Evolutionary conservation across 2,888 invertebrate species (phyloP), one percentile per base, ranked within the genome.

Genomic region (Clepsis dumicolana): DNA sequence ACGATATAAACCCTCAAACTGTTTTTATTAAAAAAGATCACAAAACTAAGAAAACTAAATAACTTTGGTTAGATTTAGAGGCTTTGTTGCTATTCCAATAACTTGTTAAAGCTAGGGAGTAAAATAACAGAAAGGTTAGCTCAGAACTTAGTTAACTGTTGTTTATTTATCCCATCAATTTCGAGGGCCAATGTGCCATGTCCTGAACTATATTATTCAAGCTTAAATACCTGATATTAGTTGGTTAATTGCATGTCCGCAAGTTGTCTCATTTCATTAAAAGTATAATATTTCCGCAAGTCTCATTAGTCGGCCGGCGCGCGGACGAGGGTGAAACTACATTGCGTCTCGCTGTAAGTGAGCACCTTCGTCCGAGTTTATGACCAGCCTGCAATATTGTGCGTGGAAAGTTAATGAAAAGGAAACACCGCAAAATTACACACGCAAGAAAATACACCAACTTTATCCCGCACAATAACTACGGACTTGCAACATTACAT

Each of bases 331-430:
- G 76, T 76, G 79, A 75, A 80, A 75, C 73, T 77, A 77, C 77
- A 75, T 60, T 38, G 77, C 77, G 80, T 80, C 78, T 79, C 74
- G 73, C 75, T 68, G 80, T 72, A 76, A 79, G 78, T 78, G 79
- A 81, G 80, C 83, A 83, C 84, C 84, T 84, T 78, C 75, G 82
- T 79, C 81, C 80, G 79, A 85, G 84, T 91, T 91, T 91, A 91
- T 85, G 90, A 87, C 77, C 81, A 76, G 76, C 80, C 81, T 80
- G 83, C 88, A 90, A 90, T 90, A 91, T 90, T 89, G 90, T 88
- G 88, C 90, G 91, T 89, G 83, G 84, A 82, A 86, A 86, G 87
- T 89, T 90, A 90, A 91, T 91, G 73, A 74, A 73, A 74, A 74
- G 72, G 71, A 73, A 74, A 70, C 67, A 71, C 72, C 69, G 59